These are phyloP conservation scores for Pelvicachromis taeniatus DNA, from an alignment of 2,113 vertebrate species.

Conservation along the genomic window DNA sequence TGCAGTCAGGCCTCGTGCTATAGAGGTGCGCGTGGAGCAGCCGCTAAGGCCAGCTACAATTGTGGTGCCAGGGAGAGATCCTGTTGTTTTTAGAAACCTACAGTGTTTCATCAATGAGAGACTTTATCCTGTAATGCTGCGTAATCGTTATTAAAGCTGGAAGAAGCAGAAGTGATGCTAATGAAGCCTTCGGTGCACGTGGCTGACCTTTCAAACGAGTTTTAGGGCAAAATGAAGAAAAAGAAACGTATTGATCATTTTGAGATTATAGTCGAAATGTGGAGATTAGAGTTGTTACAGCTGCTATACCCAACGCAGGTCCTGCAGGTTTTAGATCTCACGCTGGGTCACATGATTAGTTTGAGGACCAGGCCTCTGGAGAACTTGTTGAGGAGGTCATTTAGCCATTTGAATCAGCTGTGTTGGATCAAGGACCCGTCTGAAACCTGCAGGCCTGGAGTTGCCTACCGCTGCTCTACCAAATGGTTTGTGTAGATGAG, in stretches of 20 bases:
- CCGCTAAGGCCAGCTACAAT: neutral
- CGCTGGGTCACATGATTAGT: rapidly evolving
- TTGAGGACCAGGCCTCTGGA: neutral
- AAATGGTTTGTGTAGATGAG: no score
- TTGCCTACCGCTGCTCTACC: rapidly evolving
- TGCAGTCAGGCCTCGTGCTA: neutral
- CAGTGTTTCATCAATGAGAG: neutral
- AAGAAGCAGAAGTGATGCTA: neutral
- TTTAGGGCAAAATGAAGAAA: rapidly evolving
- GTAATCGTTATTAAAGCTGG: neutral
- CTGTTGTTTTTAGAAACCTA: neutral
- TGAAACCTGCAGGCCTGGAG: neutral
- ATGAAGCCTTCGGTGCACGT: rapidly evolving
- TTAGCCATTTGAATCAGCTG: no score
- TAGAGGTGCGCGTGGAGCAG: neutral
- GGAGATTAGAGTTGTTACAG: neutral
- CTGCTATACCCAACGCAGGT: neutral
- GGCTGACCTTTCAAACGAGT: neutral
- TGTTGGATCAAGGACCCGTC: rapidly evolving
- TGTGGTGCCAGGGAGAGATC: neutral
- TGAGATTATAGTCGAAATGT: neutral
- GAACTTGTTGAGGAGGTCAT: rapidly evolving
- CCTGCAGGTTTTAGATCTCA: neutral
- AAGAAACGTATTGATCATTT: rapidly evolving
- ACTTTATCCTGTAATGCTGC: neutral